Evolutionary conservation across 2,113 vertebrate genomes (phyloP).

Genomic region (Barnardius zonarius): DNA sequence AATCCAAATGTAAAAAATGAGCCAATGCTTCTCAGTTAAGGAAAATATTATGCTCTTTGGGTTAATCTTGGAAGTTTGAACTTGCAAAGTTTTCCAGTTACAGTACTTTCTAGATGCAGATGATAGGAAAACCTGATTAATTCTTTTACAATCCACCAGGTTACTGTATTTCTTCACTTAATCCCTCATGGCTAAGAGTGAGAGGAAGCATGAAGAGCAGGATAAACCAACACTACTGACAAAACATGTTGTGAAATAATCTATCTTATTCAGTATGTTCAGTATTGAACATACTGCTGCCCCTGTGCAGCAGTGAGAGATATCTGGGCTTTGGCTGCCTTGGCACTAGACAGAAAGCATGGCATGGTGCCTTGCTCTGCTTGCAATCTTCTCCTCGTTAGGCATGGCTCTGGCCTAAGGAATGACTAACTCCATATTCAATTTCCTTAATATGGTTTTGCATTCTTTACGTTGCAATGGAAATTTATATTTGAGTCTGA

Average conservation of each 20-base stretch:
- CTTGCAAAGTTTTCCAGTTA: background rate
- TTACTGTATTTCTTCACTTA: background rate
- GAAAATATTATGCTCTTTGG: background rate
- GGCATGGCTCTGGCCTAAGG: background rate
- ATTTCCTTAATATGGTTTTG: constrained; percentile 1
- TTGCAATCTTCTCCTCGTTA: background rate
- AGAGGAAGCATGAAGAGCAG: background rate
- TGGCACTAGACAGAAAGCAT: background rate
- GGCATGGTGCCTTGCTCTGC: background rate
- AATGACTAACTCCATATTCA: constrained; percentile 25
- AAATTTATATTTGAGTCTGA: background rate
- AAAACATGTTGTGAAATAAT: background rate
- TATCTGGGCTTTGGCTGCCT: background rate
- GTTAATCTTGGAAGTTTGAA: background rate
- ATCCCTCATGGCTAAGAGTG: background rate
- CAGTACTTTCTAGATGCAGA: background rate
- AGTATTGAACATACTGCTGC: background rate
- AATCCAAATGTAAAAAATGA: fast-evolving
- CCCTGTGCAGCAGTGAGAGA: background rate
- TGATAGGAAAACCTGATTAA: background rate
- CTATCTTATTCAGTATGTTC: background rate
- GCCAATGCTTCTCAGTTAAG: background rate
- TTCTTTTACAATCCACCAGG: fast-evolving
- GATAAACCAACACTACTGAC: background rate
- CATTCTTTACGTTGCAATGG: background rate